Evolutionary conservation across 2,113 vertebrate species (phyloP), one percentile per base, ranked within the genome.

Genomic region (Amphiprion percula): DNA sequence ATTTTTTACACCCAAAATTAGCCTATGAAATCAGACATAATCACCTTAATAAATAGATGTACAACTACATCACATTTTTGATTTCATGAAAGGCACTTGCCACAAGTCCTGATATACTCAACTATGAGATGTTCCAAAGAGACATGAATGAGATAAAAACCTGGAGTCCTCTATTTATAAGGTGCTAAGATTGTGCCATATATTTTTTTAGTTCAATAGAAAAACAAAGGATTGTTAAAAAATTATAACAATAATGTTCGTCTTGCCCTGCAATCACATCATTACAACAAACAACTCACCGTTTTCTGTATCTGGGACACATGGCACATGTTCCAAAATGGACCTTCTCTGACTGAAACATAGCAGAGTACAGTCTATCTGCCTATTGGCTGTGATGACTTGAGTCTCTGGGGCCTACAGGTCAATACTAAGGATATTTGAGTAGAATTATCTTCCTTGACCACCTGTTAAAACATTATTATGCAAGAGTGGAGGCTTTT

Each of bases 1-100:
- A 4, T 47, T 53, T 63, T 30, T 46, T 8, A 64, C 10, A 59
- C 39, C 49, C 10, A 26, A 50, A 62, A 56, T 58, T 56, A 60
- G 64, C 30, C 17, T 33, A 33, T 46, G 26, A 67, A 47, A 56
- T 33, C n/a, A 52, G 21, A 60, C 5, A 74, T 60, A 69, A 69
- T 64, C n/a, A 68, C 0, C 37, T 19, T 19, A 60, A 79, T 75
- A 74, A 79, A 84, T 80, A 85, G n/a, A 26, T 50, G 33, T 54
- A 72, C 39, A 12, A 54, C 33, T 37, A 41, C 46, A 58, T 63
- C 66, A 26, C 15, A 46, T 71, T 28, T 77, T 2, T 28, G 26
- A 72, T 89, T 73, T 53, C 0, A 64, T 79, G 53, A 47, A 84
- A 88, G 84, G 84, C 87, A 90, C 87, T 71, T 23, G 9, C 47